Evolutionary conservation across 2,113 vertebrate species (phyloP).

Genomic region (Engystomops pustulosus): DNA sequence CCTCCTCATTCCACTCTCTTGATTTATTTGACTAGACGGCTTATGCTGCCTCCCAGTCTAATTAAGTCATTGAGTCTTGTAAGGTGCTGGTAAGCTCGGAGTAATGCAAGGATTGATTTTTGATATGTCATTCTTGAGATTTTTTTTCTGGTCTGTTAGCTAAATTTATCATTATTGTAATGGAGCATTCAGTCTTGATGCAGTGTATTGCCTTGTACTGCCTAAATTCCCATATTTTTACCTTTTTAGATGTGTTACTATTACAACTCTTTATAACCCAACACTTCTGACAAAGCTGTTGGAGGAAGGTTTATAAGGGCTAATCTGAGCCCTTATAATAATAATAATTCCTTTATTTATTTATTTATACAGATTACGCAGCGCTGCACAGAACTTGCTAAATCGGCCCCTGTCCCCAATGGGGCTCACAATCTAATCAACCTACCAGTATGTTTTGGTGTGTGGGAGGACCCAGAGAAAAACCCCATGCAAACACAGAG

Average conservation of each 20-base stretch:
- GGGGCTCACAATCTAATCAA: too few relatives aligned
- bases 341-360: too few relatives aligned
- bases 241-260: background rate
- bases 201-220: background rate
- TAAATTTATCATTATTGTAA: background rate
- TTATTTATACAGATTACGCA: too few relatives aligned
- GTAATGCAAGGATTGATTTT: conserved; percentile 8
- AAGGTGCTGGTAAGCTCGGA: conserved; percentile 30
- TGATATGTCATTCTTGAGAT: background rate
- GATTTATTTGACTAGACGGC: conserved; percentile 48
- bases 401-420: too few relatives aligned
- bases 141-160: conserved; percentile 10
- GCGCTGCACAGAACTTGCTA: too few relatives aligned
- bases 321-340: too few relatives aligned
- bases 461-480: too few relatives aligned
- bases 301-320: too few relatives aligned
- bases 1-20: background rate
- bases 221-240: too few relatives aligned
- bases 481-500: too few relatives aligned
- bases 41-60: conserved; percentile 38
- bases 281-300: too few relatives aligned
- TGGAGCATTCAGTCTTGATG: background rate
- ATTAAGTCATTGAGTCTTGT: conserved; percentile 36
- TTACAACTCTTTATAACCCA: background rate
- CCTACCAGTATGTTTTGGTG: too few relatives aligned